A percentile compares a stretch with the other conserved stretches of the same genome.
Evolutionary conservation across 2,888 invertebrate species (phyloP).

Genomic region (Argynnis bischoffii): DNA sequence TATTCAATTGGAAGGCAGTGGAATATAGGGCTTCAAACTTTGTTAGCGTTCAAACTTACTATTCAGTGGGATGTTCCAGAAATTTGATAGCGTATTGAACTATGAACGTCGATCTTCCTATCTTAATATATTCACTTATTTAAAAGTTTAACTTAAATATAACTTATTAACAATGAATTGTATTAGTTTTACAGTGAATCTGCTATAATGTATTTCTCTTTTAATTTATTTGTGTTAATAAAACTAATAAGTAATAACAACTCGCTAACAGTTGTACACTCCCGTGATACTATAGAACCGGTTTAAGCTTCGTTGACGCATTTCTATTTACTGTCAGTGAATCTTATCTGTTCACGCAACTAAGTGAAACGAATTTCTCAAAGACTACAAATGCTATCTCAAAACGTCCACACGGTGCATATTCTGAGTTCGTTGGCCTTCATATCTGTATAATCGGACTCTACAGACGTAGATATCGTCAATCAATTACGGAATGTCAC

Average conservation of each 20-base stretch:
- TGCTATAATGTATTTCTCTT: too few species aligned
- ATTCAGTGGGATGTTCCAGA: conserved; percentile 36
- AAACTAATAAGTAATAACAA: not conserved
- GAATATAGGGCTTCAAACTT: conserved; percentile 43
- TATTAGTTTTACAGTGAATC: not conserved
- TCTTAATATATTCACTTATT: conserved; percentile 33
- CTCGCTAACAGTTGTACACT: conserved; percentile 3
- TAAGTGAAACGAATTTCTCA: conserved; percentile 33
- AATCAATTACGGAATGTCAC: conserved; percentile 63
- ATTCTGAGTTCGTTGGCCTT: conserved; percentile 35
- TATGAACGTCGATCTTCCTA: conserved; percentile 33
- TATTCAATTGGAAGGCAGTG: conserved; percentile 42
- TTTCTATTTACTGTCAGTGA: conserved; percentile 30
- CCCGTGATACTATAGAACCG: conserved; percentile 30
- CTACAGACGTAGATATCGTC: conserved; percentile 53
- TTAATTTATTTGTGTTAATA: too few species aligned
- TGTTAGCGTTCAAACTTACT: conserved; percentile 41
- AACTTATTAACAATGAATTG: not conserved
- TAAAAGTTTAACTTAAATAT: not conserved
- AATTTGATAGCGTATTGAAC: conserved; percentile 44
- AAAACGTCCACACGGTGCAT: conserved; percentile 33
- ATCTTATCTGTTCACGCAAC: conserved; percentile 32
- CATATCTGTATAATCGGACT: conserved; percentile 40
- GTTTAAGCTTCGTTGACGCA: conserved; percentile 28
- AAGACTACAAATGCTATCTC: conserved; percentile 30